These are phyloP conservation scores for Eumerus sabulonum DNA, from an alignment of 2,888 invertebrate species.

Conservation along the genomic window DNA sequence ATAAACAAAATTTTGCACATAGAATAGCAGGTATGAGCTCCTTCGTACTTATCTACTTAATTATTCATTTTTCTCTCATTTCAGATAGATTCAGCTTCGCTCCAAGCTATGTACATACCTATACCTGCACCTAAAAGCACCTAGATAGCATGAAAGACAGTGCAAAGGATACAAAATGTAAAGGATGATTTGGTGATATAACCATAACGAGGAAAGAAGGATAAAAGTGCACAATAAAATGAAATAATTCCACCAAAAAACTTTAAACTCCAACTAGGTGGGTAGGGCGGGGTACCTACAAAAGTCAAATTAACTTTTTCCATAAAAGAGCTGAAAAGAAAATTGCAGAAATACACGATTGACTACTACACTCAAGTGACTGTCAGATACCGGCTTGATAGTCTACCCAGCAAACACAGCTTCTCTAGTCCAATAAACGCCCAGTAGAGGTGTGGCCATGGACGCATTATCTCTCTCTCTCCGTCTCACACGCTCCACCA, in stretches of 20 bases:
- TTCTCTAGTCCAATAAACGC: slow-evolving; percentile 70
- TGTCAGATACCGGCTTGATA: slow-evolving; percentile 49
- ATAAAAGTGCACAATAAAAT: slow-evolving; percentile 54
- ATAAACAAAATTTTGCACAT: slow-evolving; percentile 27
- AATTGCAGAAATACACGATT: slow-evolving; percentile 31
- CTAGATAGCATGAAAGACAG: too few species aligned
- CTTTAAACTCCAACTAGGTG: slow-evolving; percentile 23
- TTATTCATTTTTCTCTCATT: slow-evolving; percentile 39
- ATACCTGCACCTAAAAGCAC: not conserved
- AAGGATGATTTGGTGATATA: slow-evolving; percentile 34
- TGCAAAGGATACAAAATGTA: too few species aligned
- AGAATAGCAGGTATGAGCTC: slow-evolving; percentile 6
- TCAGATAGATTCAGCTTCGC: not conserved
- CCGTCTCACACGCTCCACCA: slow-evolving; percentile 65
- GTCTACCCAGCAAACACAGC: slow-evolving; percentile 46
- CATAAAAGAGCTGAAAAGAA: not conserved
- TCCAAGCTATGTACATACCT: not conserved
- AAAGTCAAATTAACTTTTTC: slow-evolving; percentile 10
- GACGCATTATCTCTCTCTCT: slow-evolving; percentile 59
- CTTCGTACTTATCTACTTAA: slow-evolving; percentile 14
- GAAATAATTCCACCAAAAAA: slow-evolving; percentile 52
- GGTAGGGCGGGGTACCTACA: slow-evolving; percentile 5
- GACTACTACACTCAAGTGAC: slow-evolving; percentile 51
- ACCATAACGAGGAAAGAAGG: slow-evolving; percentile 46
- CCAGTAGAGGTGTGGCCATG: slow-evolving; percentile 70